These are phyloP conservation scores for Copidosoma aretas DNA, from an alignment of 2,888 invertebrate genomes.

Conservation along the genomic window DNA sequence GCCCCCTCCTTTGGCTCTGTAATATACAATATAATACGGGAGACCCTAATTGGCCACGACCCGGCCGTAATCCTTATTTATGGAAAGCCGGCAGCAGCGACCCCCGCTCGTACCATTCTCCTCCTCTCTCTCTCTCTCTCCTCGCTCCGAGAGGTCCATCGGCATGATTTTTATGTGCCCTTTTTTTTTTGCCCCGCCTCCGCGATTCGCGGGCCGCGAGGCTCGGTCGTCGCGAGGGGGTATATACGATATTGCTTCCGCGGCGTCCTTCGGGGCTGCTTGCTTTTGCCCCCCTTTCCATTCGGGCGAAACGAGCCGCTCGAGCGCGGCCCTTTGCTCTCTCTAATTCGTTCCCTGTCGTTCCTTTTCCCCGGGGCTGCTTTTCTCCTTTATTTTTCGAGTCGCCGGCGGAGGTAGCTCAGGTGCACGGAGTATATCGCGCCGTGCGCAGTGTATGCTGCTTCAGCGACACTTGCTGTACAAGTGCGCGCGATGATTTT, in stretches of 20 bases:
- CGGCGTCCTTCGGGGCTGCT: slow-evolving; percentile 3
- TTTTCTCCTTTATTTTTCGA: not conserved
- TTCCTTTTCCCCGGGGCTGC: not conserved
- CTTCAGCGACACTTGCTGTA: too few species aligned
- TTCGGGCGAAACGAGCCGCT: slow-evolving; percentile 22
- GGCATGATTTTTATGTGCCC: slow-evolving; percentile 20
- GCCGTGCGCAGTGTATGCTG: too few species aligned
- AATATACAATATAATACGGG: slow-evolving; percentile 41
- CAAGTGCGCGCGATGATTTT: too few species aligned
- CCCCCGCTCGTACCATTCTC: not conserved
- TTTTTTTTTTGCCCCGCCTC: too few species aligned
- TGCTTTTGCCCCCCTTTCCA: not conserved
- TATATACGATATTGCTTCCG: slow-evolving; percentile 22
- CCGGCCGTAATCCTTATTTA: slow-evolving; percentile 51
- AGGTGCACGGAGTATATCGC: too few species aligned
- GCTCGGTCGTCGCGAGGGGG: not conserved
- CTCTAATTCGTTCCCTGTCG: not conserved
- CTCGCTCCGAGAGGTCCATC: slow-evolving; percentile 21
- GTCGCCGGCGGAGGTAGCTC: too few species aligned
- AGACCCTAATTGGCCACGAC: slow-evolving; percentile 47
- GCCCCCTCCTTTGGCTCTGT: too few species aligned
- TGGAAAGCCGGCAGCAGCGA: slow-evolving; percentile 41
- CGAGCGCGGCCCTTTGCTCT: slow-evolving; percentile 16
- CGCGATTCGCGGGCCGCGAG: too few species aligned
- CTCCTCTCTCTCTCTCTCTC: too few species aligned